Percentiles rank a stretch among this genome's conserved stretches.
These are phyloP conservation scores for Malurus cyaneus DNA, from an alignment of 2,113 vertebrate species.

Conservation along the genomic window DNA sequence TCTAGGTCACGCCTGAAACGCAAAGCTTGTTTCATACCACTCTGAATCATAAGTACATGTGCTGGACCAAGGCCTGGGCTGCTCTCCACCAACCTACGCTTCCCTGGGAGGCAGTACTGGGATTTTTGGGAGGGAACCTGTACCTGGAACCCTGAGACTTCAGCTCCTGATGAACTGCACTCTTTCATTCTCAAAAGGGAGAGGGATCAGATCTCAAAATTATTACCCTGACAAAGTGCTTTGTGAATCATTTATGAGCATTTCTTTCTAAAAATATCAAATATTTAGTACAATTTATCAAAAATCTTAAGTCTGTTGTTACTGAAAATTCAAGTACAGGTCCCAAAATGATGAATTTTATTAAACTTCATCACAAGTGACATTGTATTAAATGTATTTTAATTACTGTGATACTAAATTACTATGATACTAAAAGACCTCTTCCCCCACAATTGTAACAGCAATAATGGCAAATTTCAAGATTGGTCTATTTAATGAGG, in stretches of 20 bases:
- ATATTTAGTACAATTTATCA: background rate
- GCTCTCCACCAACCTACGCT: background rate
- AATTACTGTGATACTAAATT: background rate
- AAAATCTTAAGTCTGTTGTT: background rate
- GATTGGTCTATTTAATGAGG: background rate
- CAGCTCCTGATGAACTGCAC: background rate
- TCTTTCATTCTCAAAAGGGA: background rate
- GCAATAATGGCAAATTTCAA: background rate
- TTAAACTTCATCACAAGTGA: background rate
- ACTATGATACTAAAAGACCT: background rate
- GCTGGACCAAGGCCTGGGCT: constrained; percentile 40
- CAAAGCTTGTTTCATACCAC: constrained; percentile 5
- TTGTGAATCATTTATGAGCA: background rate
- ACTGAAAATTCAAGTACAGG: background rate
- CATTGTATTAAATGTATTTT: background rate
- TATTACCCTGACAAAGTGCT: background rate
- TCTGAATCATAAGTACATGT: background rate
- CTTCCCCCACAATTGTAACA: background rate
- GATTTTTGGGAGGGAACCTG: background rate
- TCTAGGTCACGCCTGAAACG: constrained; percentile 58
- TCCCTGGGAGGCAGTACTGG: constrained; percentile 13
- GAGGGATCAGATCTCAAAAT: background rate
- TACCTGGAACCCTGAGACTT: background rate
- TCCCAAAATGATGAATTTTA: background rate
- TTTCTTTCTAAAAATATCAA: background rate